Conservation (phyloP, 1,140 invertebrate genomes). For the Trissolcus basalis region DNA sequence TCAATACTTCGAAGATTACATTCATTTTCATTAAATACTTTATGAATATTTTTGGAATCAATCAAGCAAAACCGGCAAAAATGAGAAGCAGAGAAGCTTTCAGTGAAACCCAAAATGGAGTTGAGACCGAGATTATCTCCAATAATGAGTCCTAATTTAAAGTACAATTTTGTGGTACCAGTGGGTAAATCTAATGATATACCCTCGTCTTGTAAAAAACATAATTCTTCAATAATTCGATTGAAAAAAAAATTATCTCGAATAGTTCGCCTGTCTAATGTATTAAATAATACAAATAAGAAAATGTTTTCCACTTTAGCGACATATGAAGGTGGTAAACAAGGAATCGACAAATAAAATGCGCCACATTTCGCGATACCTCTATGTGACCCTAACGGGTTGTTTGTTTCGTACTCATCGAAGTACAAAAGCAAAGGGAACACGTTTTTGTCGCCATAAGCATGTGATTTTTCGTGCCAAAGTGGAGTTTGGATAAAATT, state of each 20-base stretch:
- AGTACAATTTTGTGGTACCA: slow-evolving; percentile 16
- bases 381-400: slow-evolving; percentile 62
- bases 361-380: slow-evolving; percentile 58
- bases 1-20: slow-evolving; percentile 5
- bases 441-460: slow-evolving; percentile 42
- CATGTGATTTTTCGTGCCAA: slow-evolving; percentile 45
- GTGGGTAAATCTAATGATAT: slow-evolving; percentile 17
- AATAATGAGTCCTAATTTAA: slow-evolving; percentile 28
- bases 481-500: slow-evolving; percentile 60
- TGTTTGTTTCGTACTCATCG: slow-evolving; percentile 52
- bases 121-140: slow-evolving; percentile 46
- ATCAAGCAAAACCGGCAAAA: slow-evolving; percentile 35
- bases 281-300: slow-evolving; percentile 48
- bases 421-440: slow-evolving; percentile 61
- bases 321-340: slow-evolving; percentile 56
- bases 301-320: slow-evolving; percentile 63
- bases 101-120: slow-evolving; percentile 26
- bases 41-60: slow-evolving; percentile 11
- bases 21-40: slow-evolving; percentile 4
- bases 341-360: slow-evolving; percentile 59
- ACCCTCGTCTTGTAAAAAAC: slow-evolving; percentile 18
- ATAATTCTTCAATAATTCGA: slow-evolving; percentile 39
- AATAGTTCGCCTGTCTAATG: slow-evolving; percentile 47
- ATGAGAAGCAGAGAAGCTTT: slow-evolving; percentile 28
- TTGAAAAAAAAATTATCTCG: slow-evolving; percentile 48